phyloP scores from a whole-genome alignment of 2,113 vertebrate genomes.

The Psittacula cyanocephala region DNA sequence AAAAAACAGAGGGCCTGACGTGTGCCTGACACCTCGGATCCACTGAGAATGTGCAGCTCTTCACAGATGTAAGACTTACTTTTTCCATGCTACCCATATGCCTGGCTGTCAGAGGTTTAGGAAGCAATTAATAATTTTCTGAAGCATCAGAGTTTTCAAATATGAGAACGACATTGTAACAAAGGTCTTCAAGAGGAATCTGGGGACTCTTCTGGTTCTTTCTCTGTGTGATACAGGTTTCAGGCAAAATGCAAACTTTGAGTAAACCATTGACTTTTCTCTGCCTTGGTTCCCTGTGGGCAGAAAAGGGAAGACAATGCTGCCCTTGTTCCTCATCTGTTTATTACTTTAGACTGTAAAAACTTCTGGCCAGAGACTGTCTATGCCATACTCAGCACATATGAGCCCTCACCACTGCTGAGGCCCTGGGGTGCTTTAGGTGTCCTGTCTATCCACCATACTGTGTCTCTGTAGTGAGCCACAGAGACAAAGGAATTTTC shows the following conservation, averaged over 20 bases:
- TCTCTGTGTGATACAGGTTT: neutral
- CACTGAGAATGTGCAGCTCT: neutral
- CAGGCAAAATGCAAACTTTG: neutral
- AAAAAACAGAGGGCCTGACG: neutral
- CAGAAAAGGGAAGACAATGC: neutral
- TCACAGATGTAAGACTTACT: neutral
- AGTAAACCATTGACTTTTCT: neutral
- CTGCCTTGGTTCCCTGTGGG: neutral
- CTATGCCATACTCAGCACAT: neutral
- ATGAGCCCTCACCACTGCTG: neutral
- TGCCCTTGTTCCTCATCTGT: neutral
- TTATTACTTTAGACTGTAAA: neutral
- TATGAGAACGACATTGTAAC: neutral
- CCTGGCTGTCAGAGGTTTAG: neutral
- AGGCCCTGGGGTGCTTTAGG: neutral
- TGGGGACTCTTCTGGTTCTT: neutral
- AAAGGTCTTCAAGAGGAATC: neutral
- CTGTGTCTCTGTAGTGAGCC: neutral
- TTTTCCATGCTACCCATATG: neutral
- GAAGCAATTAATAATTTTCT: neutral
- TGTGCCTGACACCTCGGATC: neutral
- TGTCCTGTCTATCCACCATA: neutral
- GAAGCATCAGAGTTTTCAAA: neutral
- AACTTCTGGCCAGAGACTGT: neutral
- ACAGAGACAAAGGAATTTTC: neutral